These are phyloP conservation scores for Heliopora coerulea DNA, from an alignment of 92 coral and sea anemone genomes.

Conservation along the genomic window DNA sequence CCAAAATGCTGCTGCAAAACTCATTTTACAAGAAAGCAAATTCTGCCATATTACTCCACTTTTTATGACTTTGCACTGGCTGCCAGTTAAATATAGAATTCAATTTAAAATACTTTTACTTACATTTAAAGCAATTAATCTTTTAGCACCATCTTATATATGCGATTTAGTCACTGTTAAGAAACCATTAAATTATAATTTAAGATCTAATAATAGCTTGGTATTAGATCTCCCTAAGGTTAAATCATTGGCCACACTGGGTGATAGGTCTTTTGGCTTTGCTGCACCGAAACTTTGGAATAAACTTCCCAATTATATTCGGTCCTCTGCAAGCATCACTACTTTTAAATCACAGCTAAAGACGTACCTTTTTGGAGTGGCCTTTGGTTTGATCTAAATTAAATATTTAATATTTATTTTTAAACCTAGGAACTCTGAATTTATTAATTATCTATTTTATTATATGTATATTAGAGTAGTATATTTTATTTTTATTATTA, in stretches of 20 bases:
- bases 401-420: too few relatives aligned
- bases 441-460: too few relatives aligned
- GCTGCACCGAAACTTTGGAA: slow-evolving; percentile 19
- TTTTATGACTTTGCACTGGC: slow-evolving; percentile 25
- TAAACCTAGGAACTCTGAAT: too few relatives aligned
- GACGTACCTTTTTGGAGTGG: too few relatives aligned
- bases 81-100: slow-evolving; percentile 22
- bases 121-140: slow-evolving; percentile 26
- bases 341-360: not conserved
- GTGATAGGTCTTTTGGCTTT: slow-evolving; percentile 6
- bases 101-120: slow-evolving; percentile 17
- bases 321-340: not conserved
- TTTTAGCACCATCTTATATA: slow-evolving; percentile 8
- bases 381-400: too few relatives aligned
- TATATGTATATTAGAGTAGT: too few relatives aligned
- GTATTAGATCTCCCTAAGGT: not conserved
- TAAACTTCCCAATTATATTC: not conserved
- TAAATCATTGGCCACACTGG: not conserved
- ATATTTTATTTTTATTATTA: too few relatives aligned
- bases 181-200: not conserved
- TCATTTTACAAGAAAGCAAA: not conserved
- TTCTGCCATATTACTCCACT: slow-evolving; percentile 14
- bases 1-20: slow-evolving; percentile 25
- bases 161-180: slow-evolving; percentile 2
- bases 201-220: slow-evolving; percentile 5